Conservation (phyloP, 2,113 vertebrate genomes). For the Nansenia antarctica region DNA sequence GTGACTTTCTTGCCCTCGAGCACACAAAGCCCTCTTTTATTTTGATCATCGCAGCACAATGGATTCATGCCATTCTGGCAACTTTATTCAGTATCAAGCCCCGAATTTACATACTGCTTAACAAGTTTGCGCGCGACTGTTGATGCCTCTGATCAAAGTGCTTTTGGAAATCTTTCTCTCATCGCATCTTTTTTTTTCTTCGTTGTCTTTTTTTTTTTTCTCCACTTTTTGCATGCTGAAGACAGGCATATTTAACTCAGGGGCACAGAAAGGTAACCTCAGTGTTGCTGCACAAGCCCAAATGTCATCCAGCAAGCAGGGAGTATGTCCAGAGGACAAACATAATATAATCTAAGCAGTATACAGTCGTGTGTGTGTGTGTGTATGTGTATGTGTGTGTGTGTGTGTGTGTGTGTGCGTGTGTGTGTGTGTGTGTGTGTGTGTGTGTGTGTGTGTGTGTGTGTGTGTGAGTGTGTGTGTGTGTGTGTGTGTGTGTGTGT, state of each 20-base stretch:
- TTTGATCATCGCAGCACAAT: constrained; percentile 81
- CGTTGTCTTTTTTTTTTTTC: constrained; percentile 1
- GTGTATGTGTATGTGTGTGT: not conserved
- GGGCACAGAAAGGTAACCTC: constrained; percentile 77
- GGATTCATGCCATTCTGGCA: constrained; percentile 79
- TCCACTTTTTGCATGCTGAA: constrained; percentile 72
- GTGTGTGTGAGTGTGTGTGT: constrained; percentile 42
- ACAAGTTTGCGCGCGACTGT: constrained; percentile 77
- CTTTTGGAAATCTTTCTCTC: constrained; percentile 79
- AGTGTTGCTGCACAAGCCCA: constrained; percentile 76
- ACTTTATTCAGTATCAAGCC: constrained; percentile 80
- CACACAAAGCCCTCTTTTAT: constrained; percentile 77
- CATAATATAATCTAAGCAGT: constrained; percentile 80
- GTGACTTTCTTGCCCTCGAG: constrained; percentile 78
- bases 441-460: constrained; percentile 69
- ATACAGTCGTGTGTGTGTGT: constrained; percentile 69
- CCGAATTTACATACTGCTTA: constrained; percentile 79
- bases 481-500: constrained; percentile 51
- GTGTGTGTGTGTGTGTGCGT: constrained; percentile 12
- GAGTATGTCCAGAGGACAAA: constrained; percentile 68
- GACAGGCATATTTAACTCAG: constrained; percentile 77
- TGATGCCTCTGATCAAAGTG: constrained; percentile 80
- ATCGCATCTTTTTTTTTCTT: constrained; percentile 64
- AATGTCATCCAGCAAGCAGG: constrained; percentile 78
- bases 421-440: constrained; percentile 34